Evolutionary conservation across 2,797 vertebrate species (phyloP).

Genomic region (Pseudotriccus pelzelni): DNA sequence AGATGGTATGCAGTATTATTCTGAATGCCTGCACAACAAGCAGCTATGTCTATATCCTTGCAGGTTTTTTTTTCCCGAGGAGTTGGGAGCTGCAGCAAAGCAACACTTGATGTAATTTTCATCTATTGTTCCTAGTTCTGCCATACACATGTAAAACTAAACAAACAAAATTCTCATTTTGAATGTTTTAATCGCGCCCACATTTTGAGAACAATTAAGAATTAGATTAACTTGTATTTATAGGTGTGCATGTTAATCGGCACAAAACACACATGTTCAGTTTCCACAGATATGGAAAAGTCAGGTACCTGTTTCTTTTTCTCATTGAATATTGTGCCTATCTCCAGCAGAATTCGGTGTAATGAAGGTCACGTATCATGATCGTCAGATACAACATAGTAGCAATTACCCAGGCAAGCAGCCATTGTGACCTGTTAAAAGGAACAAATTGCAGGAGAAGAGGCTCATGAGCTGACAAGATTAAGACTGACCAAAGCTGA

Average conservation of each 20-base stretch:
- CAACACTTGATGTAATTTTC: background rate
- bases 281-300: background rate
- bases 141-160: background rate
- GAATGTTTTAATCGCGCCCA: background rate
- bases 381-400: background rate
- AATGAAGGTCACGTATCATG: conserved; percentile 9
- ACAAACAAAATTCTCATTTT: background rate
- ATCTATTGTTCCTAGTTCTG: background rate
- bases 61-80: background rate
- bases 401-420: background rate
- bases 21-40: conserved; percentile 1
- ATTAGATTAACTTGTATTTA: background rate
- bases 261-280: background rate
- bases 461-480: background rate
- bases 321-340: background rate
- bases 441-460: background rate
- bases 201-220: background rate
- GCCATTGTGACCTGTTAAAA: background rate
- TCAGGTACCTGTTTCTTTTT: background rate
- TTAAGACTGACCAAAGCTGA: background rate
- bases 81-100: background rate
- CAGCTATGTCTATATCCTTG: background rate
- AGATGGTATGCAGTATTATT: conserved; percentile 11
- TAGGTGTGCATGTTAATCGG: background rate
- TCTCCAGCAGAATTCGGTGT: background rate